Conservation (phyloP, 2,888 invertebrate genomes). For the Thecophora atra region DNA sequence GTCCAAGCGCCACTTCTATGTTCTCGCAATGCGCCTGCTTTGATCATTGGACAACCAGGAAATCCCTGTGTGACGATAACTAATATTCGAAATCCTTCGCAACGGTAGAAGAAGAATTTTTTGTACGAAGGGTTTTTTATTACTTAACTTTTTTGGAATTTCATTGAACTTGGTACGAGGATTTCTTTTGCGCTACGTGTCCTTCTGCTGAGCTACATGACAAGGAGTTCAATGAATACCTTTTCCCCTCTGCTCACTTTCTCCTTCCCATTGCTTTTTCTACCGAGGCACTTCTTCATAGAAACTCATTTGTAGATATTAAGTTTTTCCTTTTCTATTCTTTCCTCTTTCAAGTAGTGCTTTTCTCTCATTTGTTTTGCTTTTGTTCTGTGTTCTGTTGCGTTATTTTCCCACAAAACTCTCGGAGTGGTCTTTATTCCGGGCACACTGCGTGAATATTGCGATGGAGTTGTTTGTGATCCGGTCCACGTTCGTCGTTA, state of each 20-base stretch:
- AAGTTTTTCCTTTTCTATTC: too few species aligned
- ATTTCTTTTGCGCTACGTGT: constrained; percentile 3
- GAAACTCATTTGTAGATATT: not conserved
- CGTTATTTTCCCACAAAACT: too few species aligned
- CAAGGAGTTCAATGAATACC: constrained; percentile 14
- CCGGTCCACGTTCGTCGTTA: not conserved
- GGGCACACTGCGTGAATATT: not conserved
- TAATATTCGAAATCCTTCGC: constrained; percentile 8
- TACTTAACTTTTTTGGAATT: constrained; percentile 25
- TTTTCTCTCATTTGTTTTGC: too few species aligned
- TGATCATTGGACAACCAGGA: not conserved
- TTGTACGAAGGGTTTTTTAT: not conserved
- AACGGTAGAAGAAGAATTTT: not conserved
- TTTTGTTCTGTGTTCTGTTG: too few species aligned
- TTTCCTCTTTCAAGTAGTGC: not conserved
- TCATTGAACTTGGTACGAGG: constrained; percentile 8
- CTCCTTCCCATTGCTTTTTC: not conserved
- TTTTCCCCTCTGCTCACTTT: not conserved
- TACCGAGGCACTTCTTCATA: too few species aligned
- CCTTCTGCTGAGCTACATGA: constrained; percentile 11
- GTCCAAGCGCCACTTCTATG: not conserved
- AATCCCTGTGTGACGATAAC: constrained; percentile 17
- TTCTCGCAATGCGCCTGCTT: not conserved
- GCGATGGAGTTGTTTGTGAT: not conserved
- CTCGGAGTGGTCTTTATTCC: too few species aligned